Evolutionary conservation across 2,797 vertebrate genomes (phyloP), one percentile per base, ranked within the genome.

Genomic region (Nasua narica): DNA sequence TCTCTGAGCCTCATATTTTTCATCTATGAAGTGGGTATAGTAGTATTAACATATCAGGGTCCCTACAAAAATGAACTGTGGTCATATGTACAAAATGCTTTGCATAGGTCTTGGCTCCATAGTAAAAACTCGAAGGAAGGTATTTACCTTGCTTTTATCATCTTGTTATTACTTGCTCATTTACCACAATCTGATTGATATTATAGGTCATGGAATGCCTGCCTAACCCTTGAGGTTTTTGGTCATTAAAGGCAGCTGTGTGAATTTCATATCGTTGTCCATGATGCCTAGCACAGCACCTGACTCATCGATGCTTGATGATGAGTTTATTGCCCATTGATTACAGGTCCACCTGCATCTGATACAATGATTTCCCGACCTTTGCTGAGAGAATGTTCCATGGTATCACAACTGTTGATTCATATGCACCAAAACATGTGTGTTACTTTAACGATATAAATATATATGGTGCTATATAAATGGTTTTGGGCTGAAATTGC

Each of bases 401-500:
- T n/a, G 35, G 52, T 50, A 76, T 74, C 35, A 62, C 43, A 93
- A 78, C 21, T 89, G 12, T 60, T 86, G 19, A 67, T 43, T 87
- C 19, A 56, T 83, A 29, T 79, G 5, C 72, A 27, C 70, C 11
- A 86, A 90, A 83, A 82, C 23, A 50, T 27, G 2, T 52, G 5
- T 62, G 16, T 65, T 67, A 70, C 12, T 90, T 83, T 86, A 91
- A 86, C 11, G 35, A 54, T 48, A 56, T 58, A 90, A 86, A 88
- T 37, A 35, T n/a, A n/a, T 65, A 19, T 35, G 18, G 3, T 90
- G 12, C 25, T 91, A 60, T 58, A 76, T 58, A 76, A 60, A 83
- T 83, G 81, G 6, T 84, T 79, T 27, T 81, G 21, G 25, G 37
- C 48, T 96, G 74, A 96, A 91, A 97, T 81, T 93, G 56, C 46